Evolutionary conservation across 2,113 vertebrate genomes (phyloP), one percentile per base, ranked within the genome.

Genomic region (Otocyon megalotis): DNA sequence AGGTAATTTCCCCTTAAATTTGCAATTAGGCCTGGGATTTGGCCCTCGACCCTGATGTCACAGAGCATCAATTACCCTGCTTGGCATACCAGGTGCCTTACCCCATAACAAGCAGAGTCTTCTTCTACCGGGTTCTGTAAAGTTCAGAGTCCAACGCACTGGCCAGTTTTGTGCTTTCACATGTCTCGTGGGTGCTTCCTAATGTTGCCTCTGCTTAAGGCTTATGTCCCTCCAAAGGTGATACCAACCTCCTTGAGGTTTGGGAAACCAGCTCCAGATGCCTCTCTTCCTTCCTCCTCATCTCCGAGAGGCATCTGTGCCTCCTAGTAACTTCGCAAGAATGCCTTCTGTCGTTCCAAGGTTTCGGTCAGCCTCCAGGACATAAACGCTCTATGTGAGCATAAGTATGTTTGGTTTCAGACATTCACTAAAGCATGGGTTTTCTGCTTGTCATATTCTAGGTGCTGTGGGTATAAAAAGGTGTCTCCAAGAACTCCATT

Each of bases 1-100:
- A 94, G 86, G 62, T 63, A 80, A 58, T 86, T 93, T 83, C 86
- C 88, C 86, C 50, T 88, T 62, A 82, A 82, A 89, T 96, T 48
- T 86, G 72, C 96, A 97, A 56, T 97, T 93, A 95, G 91, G 58
- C 79, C 56, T 80, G 93, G 50, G 96, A 54, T 93, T n/a, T 37
- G 85, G 67, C 54, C n/a, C 3, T 17, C 17, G 67, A 91, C 96
- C 86, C 94, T 65, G 69, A 65, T 93, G 96, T 92, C 96, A 93
- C 50, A 54, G 72, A 74, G 13, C 30, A 84, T 96, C 91, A 80
- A 5, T 89, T 93, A 81, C 24, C 32, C 32, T 2, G 28, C 35
- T 17, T 10, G 26, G 81, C 69, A 48, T 11, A 17, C 67, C 1
- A 0, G 13, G 22, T 13, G 2, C 50, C n/a, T 17, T 22, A 43